phyloP scores from a whole-genome alignment of 1,140 invertebrate species.

The Scaptomyza hsui region DNA sequence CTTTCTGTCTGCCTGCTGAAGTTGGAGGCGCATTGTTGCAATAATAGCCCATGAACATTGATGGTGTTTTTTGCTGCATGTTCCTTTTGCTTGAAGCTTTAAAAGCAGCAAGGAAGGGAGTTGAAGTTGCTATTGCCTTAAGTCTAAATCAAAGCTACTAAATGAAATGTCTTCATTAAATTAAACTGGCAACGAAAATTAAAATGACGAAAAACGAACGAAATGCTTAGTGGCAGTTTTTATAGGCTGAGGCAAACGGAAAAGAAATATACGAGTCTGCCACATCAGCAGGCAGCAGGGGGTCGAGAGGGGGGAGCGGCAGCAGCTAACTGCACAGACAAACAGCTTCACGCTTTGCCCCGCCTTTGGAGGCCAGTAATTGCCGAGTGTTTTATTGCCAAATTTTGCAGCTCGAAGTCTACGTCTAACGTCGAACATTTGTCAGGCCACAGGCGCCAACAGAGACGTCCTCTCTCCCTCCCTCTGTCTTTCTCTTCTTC shows the following conservation, averaged over 20 bases:
- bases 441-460: conserved; percentile 59
- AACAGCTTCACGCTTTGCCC: not conserved
- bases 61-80: conserved; percentile 41
- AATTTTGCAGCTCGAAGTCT: conserved; percentile 72
- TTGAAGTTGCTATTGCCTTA: not conserved
- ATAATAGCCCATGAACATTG: conserved; percentile 57
- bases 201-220: conserved; percentile 67
- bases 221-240: conserved; percentile 45
- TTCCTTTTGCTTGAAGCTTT: conserved; percentile 24
- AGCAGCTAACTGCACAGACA: conserved; percentile 11
- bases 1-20: not conserved
- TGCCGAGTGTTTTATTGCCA: conserved; percentile 81
- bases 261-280: conserved; percentile 55
- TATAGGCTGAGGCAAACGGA: conserved; percentile 52
- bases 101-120: conserved; percentile 18
- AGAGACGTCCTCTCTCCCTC: conserved; percentile 13
- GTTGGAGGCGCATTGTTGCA: conserved; percentile 35
- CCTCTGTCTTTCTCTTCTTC: not conserved
- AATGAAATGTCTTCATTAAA: conserved; percentile 76
- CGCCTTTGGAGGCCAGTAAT: conserved; percentile 53
- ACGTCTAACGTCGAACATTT: conserved; percentile 79
- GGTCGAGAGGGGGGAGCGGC: not conserved
- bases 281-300: not conserved
- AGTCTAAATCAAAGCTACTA: conserved; percentile 56
- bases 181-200: conserved; percentile 68